Conservation (phyloP, 64 coral and sea anemone genomes). For the Actinia equina region DNA sequence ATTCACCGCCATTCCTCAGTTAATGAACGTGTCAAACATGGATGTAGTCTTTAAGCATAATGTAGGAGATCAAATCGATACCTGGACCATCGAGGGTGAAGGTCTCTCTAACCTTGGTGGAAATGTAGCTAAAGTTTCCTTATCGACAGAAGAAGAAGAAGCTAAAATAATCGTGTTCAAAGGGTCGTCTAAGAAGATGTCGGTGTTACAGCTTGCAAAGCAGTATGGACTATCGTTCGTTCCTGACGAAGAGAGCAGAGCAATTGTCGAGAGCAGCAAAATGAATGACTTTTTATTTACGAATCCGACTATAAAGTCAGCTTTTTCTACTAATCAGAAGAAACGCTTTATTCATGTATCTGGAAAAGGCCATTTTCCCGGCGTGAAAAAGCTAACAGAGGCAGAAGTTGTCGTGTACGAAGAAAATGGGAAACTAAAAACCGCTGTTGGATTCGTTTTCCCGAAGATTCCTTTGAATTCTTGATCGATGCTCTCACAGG, state of each 20-base stretch:
- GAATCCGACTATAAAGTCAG: constrained; percentile 59
- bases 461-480: constrained; percentile 85
- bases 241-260: constrained; percentile 71
- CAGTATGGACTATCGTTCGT: constrained; percentile 74
- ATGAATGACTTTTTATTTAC: constrained; percentile 94
- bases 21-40: constrained; percentile 60
- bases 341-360: constrained; percentile 80
- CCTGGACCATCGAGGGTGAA: constrained; percentile 66
- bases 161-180: constrained; percentile 58
- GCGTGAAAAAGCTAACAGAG: constrained; percentile 78
- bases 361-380: constrained; percentile 77
- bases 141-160: constrained; percentile 71
- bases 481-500: constrained; percentile 84
- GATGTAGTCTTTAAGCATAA: constrained; percentile 70
- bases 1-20: constrained; percentile 57
- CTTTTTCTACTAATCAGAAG: constrained; percentile 53
- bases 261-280: constrained; percentile 83
- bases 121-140: constrained; percentile 52
- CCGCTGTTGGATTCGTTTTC: constrained; percentile 84
- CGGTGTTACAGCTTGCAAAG: constrained; percentile 50
- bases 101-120: constrained; percentile 55
- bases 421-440: constrained; percentile 65
- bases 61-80: constrained; percentile 81
- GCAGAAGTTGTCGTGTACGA: constrained; percentile 91
- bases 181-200: constrained; percentile 57